Conservation (phyloP, 2,888 invertebrate species). For the Cantharis flavilabris region DNA sequence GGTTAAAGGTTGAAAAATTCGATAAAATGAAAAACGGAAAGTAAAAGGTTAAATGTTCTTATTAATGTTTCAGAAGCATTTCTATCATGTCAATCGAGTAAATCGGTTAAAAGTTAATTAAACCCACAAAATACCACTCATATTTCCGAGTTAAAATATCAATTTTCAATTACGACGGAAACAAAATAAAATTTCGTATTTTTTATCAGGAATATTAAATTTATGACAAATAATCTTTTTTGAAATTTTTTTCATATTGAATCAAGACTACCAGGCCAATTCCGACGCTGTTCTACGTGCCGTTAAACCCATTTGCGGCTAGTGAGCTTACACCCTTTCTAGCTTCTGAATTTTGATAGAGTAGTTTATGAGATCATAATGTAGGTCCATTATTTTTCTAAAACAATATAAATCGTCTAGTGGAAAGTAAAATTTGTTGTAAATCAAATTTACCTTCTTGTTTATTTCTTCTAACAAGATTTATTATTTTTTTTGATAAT, state of each 20-base stretch:
- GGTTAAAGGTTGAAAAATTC: not conserved
- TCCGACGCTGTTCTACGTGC: slow-evolving; percentile 31
- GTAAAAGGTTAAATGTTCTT: not conserved
- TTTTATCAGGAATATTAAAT: not conserved
- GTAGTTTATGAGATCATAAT: slow-evolving; percentile 22
- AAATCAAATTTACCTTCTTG: not conserved
- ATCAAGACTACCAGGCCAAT: slow-evolving; percentile 24
- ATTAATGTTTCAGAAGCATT: not conserved
- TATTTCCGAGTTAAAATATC: not conserved
- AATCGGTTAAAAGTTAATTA: not conserved
- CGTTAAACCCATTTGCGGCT: slow-evolving; percentile 24
- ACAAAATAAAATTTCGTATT: not conserved
- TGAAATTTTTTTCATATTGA: slow-evolving; percentile 21
- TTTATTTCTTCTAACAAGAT: not conserved
- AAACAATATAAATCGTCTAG: not conserved
- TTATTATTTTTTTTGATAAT: not conserved
- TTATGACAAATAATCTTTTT: not conserved
- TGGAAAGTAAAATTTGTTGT: not conserved
- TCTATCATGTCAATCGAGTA: not conserved
- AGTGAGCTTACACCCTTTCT: slow-evolving; percentile 12
- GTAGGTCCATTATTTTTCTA: not conserved
- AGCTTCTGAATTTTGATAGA: slow-evolving; percentile 20
- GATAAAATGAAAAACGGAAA: not conserved
- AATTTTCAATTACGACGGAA: not conserved
- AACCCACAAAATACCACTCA: not conserved